Conservation (phyloP, 2,888 invertebrate species). For the Ametastegia equiseti region DNA sequence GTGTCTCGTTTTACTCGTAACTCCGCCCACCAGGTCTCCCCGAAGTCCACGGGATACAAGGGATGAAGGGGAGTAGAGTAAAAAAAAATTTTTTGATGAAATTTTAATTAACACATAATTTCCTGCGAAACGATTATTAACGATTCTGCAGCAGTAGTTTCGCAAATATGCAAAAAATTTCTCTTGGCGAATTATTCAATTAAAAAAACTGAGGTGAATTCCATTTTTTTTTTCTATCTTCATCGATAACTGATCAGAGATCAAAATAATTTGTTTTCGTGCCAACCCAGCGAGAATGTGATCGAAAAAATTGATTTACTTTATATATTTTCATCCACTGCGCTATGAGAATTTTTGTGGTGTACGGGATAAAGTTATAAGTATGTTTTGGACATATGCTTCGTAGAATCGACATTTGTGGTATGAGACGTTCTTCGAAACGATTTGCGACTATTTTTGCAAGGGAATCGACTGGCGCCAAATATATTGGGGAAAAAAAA, state of each 20-base stretch:
- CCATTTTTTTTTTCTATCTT: background rate
- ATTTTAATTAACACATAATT: conserved; percentile 7
- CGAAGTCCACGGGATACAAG: background rate
- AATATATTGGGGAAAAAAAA: background rate
- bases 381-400: background rate
- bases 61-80: conserved; percentile 31
- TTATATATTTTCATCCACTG: too few relatives aligned
- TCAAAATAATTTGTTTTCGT: background rate
- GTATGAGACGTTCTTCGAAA: background rate
- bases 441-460: background rate
- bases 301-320: background rate
- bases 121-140: background rate
- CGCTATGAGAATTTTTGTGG: background rate
- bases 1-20: conserved; percentile 57
- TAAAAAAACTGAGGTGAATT: background rate
- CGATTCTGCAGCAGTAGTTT: too few relatives aligned
- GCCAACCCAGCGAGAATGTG: background rate
- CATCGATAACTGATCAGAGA: background rate
- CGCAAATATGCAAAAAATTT: too few relatives aligned
- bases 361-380: background rate
- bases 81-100: background rate
- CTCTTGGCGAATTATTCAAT: background rate
- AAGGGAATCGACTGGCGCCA: conserved; percentile 9
- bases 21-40: conserved; percentile 43
- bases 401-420: background rate